phyloP scores from a whole-genome alignment of 2,113 vertebrate genomes.

The Bettongia penicillata region DNA sequence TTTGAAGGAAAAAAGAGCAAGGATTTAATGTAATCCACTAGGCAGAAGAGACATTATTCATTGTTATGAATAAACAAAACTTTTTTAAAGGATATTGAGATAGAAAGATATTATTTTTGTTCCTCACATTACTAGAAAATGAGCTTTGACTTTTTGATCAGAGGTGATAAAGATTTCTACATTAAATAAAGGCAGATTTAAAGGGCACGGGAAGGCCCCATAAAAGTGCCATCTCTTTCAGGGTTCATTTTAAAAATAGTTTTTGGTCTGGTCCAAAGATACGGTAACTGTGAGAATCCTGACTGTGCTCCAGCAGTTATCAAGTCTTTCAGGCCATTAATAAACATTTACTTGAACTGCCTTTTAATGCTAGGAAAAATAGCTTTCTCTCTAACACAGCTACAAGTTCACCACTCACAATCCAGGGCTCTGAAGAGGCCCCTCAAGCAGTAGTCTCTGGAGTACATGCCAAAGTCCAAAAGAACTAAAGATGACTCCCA shows the following conservation, averaged over 20 bases:
- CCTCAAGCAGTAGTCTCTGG: not conserved
- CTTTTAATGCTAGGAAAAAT: not conserved
- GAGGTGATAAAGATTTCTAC: conserved; percentile 43
- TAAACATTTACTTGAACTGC: not conserved
- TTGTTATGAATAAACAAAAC: conserved; percentile 10
- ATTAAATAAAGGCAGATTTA: conserved; percentile 24
- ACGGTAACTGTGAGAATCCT: not conserved
- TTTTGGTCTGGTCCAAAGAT: not conserved
- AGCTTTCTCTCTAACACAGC: not conserved
- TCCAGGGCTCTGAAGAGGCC: not conserved
- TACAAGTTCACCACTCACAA: not conserved
- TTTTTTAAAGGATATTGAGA: conserved; percentile 7
- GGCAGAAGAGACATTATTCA: not conserved
- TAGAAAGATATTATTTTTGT: not conserved
- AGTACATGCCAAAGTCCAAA: not conserved
- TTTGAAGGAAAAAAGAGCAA: not conserved
- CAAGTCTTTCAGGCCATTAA: not conserved
- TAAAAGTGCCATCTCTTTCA: not conserved
- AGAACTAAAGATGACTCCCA: not conserved
- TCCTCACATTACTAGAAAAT: not conserved
- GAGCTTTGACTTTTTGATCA: conserved; percentile 24
- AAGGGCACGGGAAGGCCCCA: not conserved
- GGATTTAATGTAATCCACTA: not conserved
- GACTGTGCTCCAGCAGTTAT: not conserved
- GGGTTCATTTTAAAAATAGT: not conserved